Evolutionary conservation across 2,113 vertebrate species (phyloP), one percentile per base, ranked within the genome.

Genomic region (Syrmaticus mikado): DNA sequence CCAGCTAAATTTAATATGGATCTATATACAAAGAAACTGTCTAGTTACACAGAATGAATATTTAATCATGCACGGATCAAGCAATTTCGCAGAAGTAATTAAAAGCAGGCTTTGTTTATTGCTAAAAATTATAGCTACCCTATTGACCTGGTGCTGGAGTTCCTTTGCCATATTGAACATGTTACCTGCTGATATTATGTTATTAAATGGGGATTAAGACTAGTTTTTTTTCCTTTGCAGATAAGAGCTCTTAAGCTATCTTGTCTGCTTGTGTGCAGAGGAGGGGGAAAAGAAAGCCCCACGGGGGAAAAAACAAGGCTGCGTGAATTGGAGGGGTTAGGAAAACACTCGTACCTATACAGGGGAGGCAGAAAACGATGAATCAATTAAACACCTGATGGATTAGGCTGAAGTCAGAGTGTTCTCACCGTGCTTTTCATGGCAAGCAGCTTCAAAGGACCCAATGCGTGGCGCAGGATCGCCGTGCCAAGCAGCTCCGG

Each of bases 31-130:
- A 98, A 95, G 96, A 98, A 98, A 98, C 98, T 94, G 97, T 97
- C 98, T 97, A 93, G 95, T 98, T 98, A 98, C 97, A 98, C 95
- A 96, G 98, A 98, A 98, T 98, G 98, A 99, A 99, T 98, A 98
- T 98, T 98, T 98, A 99, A 98, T 98, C 98, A 97, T 97, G 98
- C 97, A 74, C 93, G 97, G 98, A 98, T 97, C 95, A 97, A 98
- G 98, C 98, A 98, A 98, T 99, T 99, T 98, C 98, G 97, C 97
- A 84, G 96, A 96, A 98, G 98, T 99, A 98, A 99, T 98, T 98
- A 98, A 98, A 98, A 97, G 97, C 98, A 98, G 98, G 97, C 97
- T 98, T 98, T 98, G 98, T 98, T 98, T 95, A 97, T 95, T 94
- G 97, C 97, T 97, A 87, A 83, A 96, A 96, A 96, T 81, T 91